Conservation (phyloP, 1,140 invertebrate genomes). For the Heliconius eleuchia region DNA sequence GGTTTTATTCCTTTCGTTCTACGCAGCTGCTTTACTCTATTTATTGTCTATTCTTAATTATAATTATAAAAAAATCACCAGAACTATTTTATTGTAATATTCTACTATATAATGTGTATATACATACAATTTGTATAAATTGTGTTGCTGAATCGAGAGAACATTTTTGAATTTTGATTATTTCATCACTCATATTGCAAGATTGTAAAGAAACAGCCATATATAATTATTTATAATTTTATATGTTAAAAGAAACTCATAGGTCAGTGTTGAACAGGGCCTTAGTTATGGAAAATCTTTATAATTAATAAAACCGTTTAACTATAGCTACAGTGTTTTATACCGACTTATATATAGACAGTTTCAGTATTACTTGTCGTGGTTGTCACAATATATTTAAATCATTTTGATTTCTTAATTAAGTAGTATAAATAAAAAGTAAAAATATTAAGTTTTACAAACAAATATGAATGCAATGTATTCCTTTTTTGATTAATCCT, state of each 20-base stretch:
- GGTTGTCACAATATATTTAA: neutral
- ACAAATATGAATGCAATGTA: neutral
- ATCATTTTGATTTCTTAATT: constrained; percentile 2
- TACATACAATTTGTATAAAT: neutral
- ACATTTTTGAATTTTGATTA: neutral
- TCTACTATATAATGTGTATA: neutral
- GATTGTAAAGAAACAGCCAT: too few species aligned
- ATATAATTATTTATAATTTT: too few species aligned
- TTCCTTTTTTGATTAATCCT: too few species aligned
- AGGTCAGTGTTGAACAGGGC: neutral
- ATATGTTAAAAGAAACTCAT: neutral
- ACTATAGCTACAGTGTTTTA: constrained; percentile 13
- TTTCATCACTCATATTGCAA: neutral
- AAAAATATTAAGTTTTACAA: neutral
- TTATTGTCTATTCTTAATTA: neutral
- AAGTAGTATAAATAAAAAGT: neutral
- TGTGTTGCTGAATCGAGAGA: neutral
- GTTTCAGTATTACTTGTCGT: constrained; percentile 15
- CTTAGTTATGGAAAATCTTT: neutral
- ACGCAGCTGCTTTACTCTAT: neutral
- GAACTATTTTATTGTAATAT: neutral
- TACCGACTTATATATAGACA: constrained; percentile 13
- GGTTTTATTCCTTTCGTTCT: too few species aligned
- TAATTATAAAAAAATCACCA: neutral
- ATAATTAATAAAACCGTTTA: neutral